phyloP scores from a whole-genome alignment of 2,888 invertebrate genomes.

The Acanthosepion lycidas region DNA sequence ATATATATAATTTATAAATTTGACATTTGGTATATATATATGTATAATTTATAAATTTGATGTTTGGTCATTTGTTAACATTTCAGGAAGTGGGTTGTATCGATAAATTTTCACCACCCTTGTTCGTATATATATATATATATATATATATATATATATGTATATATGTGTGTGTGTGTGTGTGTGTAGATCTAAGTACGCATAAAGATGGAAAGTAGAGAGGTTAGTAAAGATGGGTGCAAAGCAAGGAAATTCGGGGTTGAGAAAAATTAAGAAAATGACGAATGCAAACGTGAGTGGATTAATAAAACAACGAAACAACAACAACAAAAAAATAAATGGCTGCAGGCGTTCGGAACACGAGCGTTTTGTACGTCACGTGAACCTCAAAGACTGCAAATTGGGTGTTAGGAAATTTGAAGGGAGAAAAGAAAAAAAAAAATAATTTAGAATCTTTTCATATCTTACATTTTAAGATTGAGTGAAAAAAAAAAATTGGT shows the following conservation, averaged over 20 bases:
- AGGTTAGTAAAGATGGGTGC: too few relatives aligned
- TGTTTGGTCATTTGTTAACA: too few relatives aligned
- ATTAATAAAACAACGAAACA: not conserved
- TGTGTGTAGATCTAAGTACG: too few relatives aligned
- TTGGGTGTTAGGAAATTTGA: constrained; percentile 39
- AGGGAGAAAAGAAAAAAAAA: not conserved
- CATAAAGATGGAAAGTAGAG: too few relatives aligned
- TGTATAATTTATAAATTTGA: too few relatives aligned
- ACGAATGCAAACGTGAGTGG: not conserved
- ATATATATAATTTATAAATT: too few relatives aligned
- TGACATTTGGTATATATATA: too few relatives aligned
- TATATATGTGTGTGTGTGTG: too few relatives aligned
- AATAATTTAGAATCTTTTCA: constrained; percentile 25
- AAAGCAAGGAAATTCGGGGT: not conserved
- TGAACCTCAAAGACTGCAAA: constrained; percentile 43
- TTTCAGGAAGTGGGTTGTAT: too few relatives aligned
- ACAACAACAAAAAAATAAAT: not conserved
- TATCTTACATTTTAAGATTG: constrained; percentile 37
- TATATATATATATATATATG: too few relatives aligned
- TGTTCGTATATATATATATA: too few relatives aligned
- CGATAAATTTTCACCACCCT: too few relatives aligned
- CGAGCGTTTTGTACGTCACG: not conserved
- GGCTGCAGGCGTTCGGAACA: not conserved
- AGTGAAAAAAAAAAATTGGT: not conserved
- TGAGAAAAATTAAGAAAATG: not conserved